Evolutionary conservation across 2,888 invertebrate genomes (phyloP).

Genomic region (Mylabris sibirica): DNA sequence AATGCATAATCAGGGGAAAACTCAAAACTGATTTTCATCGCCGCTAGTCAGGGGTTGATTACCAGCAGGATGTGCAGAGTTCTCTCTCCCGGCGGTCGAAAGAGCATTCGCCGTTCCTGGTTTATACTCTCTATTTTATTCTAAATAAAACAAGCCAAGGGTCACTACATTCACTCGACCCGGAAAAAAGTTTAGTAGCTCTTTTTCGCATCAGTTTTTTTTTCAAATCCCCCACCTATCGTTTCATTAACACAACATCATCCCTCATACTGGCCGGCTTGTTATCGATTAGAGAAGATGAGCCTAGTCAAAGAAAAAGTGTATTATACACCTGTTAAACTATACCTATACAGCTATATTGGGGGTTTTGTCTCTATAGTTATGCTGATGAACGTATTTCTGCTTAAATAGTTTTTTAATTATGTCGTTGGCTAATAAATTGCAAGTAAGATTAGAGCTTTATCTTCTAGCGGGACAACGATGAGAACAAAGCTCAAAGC

Average conservation of each 20-base stretch:
- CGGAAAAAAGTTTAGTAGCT: constrained; percentile 57
- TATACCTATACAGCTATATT: constrained; percentile 6
- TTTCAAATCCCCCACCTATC: constrained; percentile 16
- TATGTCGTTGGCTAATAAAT: constrained; percentile 37
- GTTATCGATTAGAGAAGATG: constrained; percentile 11
- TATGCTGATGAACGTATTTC: constrained; percentile 39
- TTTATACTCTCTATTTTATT: constrained; percentile 53
- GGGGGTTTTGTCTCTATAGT: constrained; percentile 32
- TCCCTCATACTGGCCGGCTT: constrained; percentile 2
- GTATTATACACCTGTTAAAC: background rate
- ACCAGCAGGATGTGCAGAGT: constrained; percentile 57
- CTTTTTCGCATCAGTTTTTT: constrained; percentile 51
- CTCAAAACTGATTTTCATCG: constrained; percentile 59
- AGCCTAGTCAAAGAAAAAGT: constrained; percentile 7
- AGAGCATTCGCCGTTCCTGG: constrained; percentile 57
- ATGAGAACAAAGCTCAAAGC: constrained; percentile 15
- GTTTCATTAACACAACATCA: background rate
- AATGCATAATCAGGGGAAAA: background rate
- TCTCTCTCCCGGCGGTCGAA: constrained; percentile 52
- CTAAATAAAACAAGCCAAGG: constrained; percentile 61
- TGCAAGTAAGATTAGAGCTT: background rate
- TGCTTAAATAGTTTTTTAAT: constrained; percentile 33
- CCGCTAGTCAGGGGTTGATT: constrained; percentile 45
- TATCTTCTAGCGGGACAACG: background rate
- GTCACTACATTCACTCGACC: constrained; percentile 57